Conservation (phyloP, 2,797 vertebrate species). For the Taeniopygia guttata region DNA sequence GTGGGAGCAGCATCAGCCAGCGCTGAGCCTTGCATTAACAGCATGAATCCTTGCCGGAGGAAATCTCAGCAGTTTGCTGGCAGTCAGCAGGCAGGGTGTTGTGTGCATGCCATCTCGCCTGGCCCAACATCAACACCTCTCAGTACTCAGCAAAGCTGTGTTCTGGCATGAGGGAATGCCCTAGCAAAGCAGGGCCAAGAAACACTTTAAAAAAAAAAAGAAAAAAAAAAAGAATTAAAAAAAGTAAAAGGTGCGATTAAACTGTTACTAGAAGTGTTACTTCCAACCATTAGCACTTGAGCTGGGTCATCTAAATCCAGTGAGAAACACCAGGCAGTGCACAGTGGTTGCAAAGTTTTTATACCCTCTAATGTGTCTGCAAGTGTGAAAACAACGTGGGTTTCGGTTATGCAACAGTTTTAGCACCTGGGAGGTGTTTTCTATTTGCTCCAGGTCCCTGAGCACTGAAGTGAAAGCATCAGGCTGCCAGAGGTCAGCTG, state of each 20-base stretch:
- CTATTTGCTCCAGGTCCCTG: background rate
- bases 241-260: background rate
- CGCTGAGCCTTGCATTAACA: background rate
- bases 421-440: background rate
- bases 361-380: background rate
- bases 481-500: background rate
- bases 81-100: background rate
- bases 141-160: background rate
- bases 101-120: accelerated
- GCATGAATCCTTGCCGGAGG: background rate
- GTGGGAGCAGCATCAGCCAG: background rate
- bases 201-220: background rate
- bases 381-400: background rate
- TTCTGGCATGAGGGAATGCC: background rate
- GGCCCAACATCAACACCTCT: background rate
- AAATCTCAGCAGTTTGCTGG: background rate
- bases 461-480: background rate
- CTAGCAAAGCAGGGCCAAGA: background rate
- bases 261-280: background rate
- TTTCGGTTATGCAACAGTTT: background rate
- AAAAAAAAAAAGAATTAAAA: background rate
- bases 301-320: background rate
- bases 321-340: background rate
- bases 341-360: background rate
- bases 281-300: background rate